These are phyloP conservation scores for Cynocephalus volans DNA, from an alignment of 2,113 vertebrate species.

Conservation along the genomic window DNA sequence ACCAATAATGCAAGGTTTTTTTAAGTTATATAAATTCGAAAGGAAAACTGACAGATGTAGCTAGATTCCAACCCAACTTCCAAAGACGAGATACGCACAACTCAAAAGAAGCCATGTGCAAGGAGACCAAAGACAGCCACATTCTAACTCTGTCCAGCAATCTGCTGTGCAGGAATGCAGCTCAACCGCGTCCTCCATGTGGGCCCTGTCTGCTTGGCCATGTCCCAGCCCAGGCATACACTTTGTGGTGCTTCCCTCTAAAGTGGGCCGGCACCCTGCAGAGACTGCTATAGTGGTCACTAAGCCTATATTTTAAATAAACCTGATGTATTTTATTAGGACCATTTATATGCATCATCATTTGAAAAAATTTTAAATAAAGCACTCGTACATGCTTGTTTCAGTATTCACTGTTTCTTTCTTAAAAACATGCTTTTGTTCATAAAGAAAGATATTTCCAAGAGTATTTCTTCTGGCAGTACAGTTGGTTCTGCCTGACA, in stretches of 20 bases:
- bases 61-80: background rate
- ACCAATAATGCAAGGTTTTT: background rate
- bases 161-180: too few relatives aligned
- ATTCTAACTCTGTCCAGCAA: background rate
- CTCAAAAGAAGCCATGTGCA: background rate
- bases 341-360: background rate
- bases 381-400: background rate
- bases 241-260: background rate
- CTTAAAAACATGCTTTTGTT: background rate
- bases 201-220: too few relatives aligned
- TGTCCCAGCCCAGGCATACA: rapidly evolving
- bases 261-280: background rate
- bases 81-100: background rate
- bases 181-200: background rate
- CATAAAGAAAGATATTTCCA: background rate
- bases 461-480: background rate
- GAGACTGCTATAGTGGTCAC: background rate
- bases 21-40: constrained; percentile 17
- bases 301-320: background rate
- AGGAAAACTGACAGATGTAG: constrained; percentile 20
- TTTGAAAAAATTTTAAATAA: background rate
- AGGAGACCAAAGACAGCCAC: background rate
- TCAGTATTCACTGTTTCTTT: background rate
- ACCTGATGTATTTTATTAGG: background rate
- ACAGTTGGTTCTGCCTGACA: background rate